Conservation (phyloP, 2,113 vertebrate species). For the Lophura nycthemera region DNA sequence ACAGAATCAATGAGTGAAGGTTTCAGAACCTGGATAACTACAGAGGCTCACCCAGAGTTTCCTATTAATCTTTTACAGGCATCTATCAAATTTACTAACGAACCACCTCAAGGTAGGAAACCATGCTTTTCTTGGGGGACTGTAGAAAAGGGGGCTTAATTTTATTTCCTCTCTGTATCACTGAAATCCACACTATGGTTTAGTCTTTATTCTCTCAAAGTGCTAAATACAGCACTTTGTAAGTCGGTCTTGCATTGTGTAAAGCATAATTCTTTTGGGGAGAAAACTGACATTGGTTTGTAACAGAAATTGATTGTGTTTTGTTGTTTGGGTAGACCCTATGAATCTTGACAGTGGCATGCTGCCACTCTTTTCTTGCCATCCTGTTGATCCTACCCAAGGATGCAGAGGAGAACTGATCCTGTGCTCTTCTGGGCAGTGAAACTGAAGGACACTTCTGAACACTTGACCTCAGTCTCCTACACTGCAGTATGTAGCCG, state of each 20-base stretch:
- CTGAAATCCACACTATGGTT: not conserved
- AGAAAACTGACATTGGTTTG: not conserved
- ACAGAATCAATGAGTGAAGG: constrained; percentile 69
- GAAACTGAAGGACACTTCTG: not conserved
- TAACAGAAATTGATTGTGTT: not conserved
- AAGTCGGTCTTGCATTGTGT: not conserved
- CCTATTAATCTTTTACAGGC: constrained; percentile 87
- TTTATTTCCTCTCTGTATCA: not conserved
- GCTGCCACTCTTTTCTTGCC: not conserved
- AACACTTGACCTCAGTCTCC: not conserved
- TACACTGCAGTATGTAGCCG: not conserved
- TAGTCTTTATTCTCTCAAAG: not conserved
- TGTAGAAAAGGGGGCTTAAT: not conserved
- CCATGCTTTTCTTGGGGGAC: not conserved
- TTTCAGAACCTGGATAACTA: constrained; percentile 87
- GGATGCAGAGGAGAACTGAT: not conserved
- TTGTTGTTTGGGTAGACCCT: not conserved
- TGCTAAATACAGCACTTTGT: not conserved
- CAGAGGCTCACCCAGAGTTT: constrained; percentile 82
- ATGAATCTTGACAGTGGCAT: not conserved
- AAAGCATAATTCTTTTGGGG: not conserved
- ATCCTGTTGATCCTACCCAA: not conserved
- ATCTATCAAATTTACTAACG: constrained; percentile 89
- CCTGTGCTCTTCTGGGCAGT: not conserved
- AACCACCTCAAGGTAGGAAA: constrained; percentile 84